Evolutionary conservation across 2,888 invertebrate genomes (phyloP), one percentile per base, ranked within the genome.

Genomic region (Camptogramma bilineatum): DNA sequence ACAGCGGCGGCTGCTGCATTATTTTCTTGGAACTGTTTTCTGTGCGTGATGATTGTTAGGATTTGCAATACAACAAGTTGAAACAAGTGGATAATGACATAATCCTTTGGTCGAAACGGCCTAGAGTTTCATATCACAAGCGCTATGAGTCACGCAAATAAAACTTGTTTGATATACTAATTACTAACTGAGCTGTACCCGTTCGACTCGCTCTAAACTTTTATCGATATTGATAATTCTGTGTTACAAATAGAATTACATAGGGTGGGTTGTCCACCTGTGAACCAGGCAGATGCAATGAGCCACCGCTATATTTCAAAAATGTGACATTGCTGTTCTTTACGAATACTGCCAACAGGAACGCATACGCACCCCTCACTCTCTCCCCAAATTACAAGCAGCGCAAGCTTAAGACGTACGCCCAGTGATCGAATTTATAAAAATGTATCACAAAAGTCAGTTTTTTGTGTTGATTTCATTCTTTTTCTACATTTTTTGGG

Each of bases 71-170:
- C 73, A 80, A 80, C 81, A 79, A 82, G 80, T 87, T 77, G 73
- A 63, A 78, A 84, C 85, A 84, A 82, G 83, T 83, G 78, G 73
- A 82, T 85, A 88, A 88, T 86, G 85, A 87, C 83, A 87, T 89
- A 88, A 88, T 86, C 80, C 82, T 73, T 71, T 72, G 73, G 76
- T 72, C 73, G 70, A 76, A 55, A 66, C 78, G 73, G 79, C 80
- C 76, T 79, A 81, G 77, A 75, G 78, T 78, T 76, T 78, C 75
- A 78, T 84, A 85, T 86, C 81, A 75, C 75, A 83, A 79, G 68
- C 72, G 64, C 47, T 75, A 69, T 87, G 86, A 87, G 83, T 88
- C 87, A 89, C 78, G 75, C 82, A 75, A 81, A 82, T 80, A 67
- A 80, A 83, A 39, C 34, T 39, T 39, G 34, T 39, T 39, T 39